phyloP scores from a whole-genome alignment of 2,113 vertebrate species.

The Seriola quinqueradiata region DNA sequence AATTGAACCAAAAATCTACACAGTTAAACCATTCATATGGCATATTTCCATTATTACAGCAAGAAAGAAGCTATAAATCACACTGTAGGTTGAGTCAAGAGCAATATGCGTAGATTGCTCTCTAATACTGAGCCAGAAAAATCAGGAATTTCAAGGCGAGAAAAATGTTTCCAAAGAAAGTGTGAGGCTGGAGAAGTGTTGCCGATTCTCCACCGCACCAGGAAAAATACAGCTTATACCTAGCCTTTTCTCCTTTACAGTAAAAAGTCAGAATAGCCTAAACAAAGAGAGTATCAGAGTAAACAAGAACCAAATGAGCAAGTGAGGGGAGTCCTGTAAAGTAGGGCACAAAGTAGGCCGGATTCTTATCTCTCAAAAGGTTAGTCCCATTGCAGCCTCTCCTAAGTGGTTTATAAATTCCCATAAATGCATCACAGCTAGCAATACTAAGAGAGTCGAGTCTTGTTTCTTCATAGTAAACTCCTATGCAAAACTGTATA shows the following conservation, averaged over 20 bases:
- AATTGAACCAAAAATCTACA: not conserved
- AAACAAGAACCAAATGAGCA: constrained; percentile 59
- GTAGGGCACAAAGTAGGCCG: constrained; percentile 77
- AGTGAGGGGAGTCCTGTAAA: constrained; percentile 53
- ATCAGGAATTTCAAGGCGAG: constrained; percentile 1
- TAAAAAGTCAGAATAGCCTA: constrained; percentile 10
- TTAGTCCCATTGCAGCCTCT: constrained; percentile 65
- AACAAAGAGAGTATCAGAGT: constrained; percentile 44
- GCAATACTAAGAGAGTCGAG: constrained; percentile 19
- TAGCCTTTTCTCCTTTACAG: not conserved
- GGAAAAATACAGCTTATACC: not conserved
- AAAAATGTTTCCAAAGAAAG: constrained; percentile 4
- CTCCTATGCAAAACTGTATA: constrained; percentile 20
- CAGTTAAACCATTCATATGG: not conserved
- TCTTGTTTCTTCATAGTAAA: constrained; percentile 48
- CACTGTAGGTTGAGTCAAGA: constrained; percentile 6
- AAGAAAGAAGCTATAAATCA: constrained; percentile 8
- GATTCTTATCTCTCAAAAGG: constrained; percentile 67
- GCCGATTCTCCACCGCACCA: not conserved
- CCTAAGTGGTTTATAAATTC: constrained; percentile 76
- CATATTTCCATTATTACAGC: not conserved
- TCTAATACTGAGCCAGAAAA: constrained; percentile 9
- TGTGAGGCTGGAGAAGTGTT: not conserved
- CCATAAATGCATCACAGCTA: constrained; percentile 59
- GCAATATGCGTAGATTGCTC: not conserved